These are phyloP conservation scores for Rhagium mordax DNA, from an alignment of 2,888 invertebrate species.

Conservation along the genomic window DNA sequence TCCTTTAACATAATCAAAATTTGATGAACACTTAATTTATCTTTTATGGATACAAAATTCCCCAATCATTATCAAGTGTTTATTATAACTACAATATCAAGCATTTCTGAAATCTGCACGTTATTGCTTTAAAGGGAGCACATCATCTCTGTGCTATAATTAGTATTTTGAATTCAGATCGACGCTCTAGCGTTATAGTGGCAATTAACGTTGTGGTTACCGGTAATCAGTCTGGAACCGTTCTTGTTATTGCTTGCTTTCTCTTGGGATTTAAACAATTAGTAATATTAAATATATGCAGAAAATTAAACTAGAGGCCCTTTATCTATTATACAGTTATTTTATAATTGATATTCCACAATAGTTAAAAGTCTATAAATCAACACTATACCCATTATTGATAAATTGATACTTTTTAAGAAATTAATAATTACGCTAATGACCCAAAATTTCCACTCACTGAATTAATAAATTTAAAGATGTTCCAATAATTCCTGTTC, in stretches of 20 bases:
- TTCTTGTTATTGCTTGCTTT: constrained; percentile 50
- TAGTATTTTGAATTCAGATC: constrained; percentile 65
- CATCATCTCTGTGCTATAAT: constrained; percentile 34
- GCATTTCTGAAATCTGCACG: constrained; percentile 3
- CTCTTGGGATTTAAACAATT: constrained; percentile 39
- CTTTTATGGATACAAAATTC: too few species aligned
- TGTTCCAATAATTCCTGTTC: too few species aligned
- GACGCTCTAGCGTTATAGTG: constrained; percentile 64
- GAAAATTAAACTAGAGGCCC: neutral
- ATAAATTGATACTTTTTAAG: too few species aligned
- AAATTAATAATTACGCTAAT: too few species aligned
- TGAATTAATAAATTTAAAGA: too few species aligned
- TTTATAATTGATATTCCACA: neutral
- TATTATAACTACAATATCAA: too few species aligned
- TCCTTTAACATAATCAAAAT: too few species aligned
- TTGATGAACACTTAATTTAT: too few species aligned
- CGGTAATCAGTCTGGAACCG: constrained; percentile 67
- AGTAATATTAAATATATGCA: constrained; percentile 21
- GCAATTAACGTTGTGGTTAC: constrained; percentile 68
- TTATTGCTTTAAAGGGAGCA: neutral
- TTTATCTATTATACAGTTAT: neutral
- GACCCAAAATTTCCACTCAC: too few species aligned
- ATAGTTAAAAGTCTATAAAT: neutral
- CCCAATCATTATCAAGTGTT: neutral
- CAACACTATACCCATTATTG: too few species aligned